Base-by-base conservation (phyloP, 2,113 vertebrate species). In the Plestiodon gilberti region DNA sequence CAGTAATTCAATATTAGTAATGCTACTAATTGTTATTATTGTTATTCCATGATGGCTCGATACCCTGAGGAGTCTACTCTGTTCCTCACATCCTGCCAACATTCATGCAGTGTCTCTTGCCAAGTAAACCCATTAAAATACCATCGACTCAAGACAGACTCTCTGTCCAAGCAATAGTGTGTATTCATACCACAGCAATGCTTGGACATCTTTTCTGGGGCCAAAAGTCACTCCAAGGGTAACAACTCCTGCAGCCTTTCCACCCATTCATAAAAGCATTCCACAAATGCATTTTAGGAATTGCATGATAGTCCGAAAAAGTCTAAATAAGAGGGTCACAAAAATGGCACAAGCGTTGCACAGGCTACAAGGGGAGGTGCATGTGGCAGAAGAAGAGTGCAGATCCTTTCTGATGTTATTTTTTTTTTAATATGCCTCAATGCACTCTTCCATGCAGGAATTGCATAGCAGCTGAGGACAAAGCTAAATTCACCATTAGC, bases 181-280 rank as follows among this genome's bases (percentile, higher is more conserved):
- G 40, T 65, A 33, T 65, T 78, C 30, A 40, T 14, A 38, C 74
- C 82, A 73, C 64, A 55, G 33, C 78, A 40, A 25, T 79, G 77
- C 55, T 79, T 38, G 83, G 30, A 87, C 85, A 78, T 77, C 55
- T 65, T 77, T 91, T 74, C 59, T 64, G 64, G 82, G 64, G 17
- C 57, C 82, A 83, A 57, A 70, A 22, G 2, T 57, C 10, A n/a
- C 38, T 83, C 17, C 11, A 20, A 74, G 28, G 18, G 6, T 75
- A 83, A 82, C 11, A 38, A 33, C 20, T 74, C 70, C n/a, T 20
- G n/a, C 25, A 20, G 69, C 17, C 25, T 64, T 61, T 74, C 82
- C 40, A 15, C 57, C 65, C 43, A 43, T 73, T 18, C 5, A 55
- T n/a, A 35, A 83, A 74, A 22, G 18, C 30, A 17, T 30, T 35